These are phyloP conservation scores for Mugil cephalus DNA, from an alignment of 2,113 vertebrate species.

Conservation along the genomic window DNA sequence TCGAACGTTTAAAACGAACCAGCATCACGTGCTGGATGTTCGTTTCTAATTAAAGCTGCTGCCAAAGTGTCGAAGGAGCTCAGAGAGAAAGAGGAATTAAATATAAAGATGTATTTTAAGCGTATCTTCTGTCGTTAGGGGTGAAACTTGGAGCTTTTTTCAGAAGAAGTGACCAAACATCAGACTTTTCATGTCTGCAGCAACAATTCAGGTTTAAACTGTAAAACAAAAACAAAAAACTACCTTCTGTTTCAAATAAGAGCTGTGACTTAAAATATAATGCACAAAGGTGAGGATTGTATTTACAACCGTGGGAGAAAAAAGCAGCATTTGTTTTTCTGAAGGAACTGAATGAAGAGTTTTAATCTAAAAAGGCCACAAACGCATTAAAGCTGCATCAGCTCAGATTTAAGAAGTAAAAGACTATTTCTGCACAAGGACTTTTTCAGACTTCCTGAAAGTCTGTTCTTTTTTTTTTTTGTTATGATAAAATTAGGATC, in stretches of 20 bases:
- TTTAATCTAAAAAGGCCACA: constrained; percentile 30
- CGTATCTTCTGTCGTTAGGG: constrained; percentile 6
- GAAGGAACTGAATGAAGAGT: constrained; percentile 25
- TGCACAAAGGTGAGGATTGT: background rate
- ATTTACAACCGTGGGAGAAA: background rate
- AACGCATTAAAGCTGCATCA: background rate
- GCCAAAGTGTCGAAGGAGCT: constrained; percentile 48
- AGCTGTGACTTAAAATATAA: constrained; percentile 30
- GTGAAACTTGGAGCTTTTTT: constrained; percentile 57
- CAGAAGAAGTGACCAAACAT: constrained; percentile 46
- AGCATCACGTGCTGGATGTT: background rate
- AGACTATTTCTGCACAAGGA: too few relatives aligned
- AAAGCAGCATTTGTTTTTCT: constrained; percentile 21
- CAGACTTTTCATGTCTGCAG: background rate
- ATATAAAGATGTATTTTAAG: constrained; percentile 22
- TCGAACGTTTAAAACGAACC: too few relatives aligned
- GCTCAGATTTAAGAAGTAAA: constrained; percentile 15
- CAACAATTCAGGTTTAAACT: constrained; percentile 24
- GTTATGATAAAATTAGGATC: too few relatives aligned
- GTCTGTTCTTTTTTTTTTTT: too few relatives aligned
- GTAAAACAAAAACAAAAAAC: background rate
- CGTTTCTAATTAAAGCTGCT: background rate
- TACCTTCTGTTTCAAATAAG: constrained; percentile 8
- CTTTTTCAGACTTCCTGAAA: too few relatives aligned
- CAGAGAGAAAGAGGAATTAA: background rate